A percentile compares a stretch with the other conserved stretches of the same genome.
Evolutionary conservation across 2,888 invertebrate genomes (phyloP).

Genomic region (Chalcis sispes): DNA sequence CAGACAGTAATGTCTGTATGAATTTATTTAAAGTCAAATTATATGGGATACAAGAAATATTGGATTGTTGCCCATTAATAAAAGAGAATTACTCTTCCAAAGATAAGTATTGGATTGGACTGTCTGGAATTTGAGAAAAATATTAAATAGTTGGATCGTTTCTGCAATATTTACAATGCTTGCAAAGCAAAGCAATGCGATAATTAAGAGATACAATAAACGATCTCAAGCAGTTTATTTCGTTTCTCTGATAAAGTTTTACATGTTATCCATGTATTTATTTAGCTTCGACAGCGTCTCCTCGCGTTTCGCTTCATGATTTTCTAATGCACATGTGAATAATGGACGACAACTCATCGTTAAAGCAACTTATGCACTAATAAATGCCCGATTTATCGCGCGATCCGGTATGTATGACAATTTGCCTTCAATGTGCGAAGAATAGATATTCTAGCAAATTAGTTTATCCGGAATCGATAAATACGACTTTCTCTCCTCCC

Average conservation of each 20-base stretch:
- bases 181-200: conserved; percentile 1
- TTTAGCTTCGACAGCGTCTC: conserved; percentile 15
- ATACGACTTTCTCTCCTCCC: conserved; percentile 18
- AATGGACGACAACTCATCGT: conserved; percentile 26
- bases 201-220: no score
- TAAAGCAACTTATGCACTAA: conserved; percentile 20
- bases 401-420: conserved; percentile 6
- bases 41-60: no score
- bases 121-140: neutral
- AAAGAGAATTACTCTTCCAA: no score
- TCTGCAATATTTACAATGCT: conserved; percentile 10
- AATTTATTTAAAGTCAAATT: no score
- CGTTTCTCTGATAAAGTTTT: conserved; percentile 15
- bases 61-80: no score
- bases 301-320: conserved; percentile 7
- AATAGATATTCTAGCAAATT: conserved; percentile 20
- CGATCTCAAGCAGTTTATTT: conserved; percentile 37
- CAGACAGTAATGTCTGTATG: no score
- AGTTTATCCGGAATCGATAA: neutral
- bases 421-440: conserved; percentile 3
- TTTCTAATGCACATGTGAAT: conserved; percentile 41
- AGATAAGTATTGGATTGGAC: no score
- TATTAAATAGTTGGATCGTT: neutral
- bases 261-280: conserved; percentile 14
- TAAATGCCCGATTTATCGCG: conserved; percentile 13